phyloP scores from a whole-genome alignment of 1,140 invertebrate genomes.

The Helicoverpa zea region DNA sequence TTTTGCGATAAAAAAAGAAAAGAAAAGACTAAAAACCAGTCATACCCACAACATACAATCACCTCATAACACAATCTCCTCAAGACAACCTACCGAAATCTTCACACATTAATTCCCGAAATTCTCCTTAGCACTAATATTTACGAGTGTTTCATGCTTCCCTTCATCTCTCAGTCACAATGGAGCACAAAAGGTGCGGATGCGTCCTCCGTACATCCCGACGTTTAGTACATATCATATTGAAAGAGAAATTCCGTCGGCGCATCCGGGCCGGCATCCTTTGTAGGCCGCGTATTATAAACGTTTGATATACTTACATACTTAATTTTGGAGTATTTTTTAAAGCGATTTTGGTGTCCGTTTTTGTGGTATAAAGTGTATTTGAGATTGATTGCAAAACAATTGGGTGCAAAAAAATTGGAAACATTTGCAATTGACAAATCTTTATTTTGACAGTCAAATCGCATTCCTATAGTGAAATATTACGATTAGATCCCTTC shows the following conservation, averaged over 20 bases:
- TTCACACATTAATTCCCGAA: conserved; percentile 8
- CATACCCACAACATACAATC: too few species aligned
- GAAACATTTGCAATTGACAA: too few species aligned
- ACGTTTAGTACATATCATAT: conserved; percentile 45
- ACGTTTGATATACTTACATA: not conserved
- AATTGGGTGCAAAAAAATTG: too few species aligned
- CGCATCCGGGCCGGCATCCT: conserved; percentile 35
- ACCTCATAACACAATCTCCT: too few species aligned
- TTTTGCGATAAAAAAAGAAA: too few species aligned
- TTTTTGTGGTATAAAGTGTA: not conserved
- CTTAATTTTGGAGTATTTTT: not conserved
- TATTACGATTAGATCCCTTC: too few species aligned
- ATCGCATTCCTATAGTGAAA: too few species aligned
- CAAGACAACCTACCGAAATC: not conserved
- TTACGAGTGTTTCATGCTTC: conserved; percentile 22
- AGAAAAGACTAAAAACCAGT: too few species aligned
- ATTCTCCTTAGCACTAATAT: conserved; percentile 9
- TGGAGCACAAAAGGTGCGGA: conserved; percentile 29
- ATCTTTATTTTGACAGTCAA: too few species aligned
- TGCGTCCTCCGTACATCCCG: conserved; percentile 22
- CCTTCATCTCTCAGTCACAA: conserved; percentile 13
- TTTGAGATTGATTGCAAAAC: not conserved
- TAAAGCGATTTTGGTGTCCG: not conserved
- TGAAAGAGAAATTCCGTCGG: conserved; percentile 23
- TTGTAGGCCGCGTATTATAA: conserved; percentile 12